A percentile compares a stretch with the other conserved stretches of the same genome.
These are phyloP conservation scores for Geopemphigus sp. DNA, from an alignment of 1,140 invertebrate species.

Conservation along the genomic window DNA sequence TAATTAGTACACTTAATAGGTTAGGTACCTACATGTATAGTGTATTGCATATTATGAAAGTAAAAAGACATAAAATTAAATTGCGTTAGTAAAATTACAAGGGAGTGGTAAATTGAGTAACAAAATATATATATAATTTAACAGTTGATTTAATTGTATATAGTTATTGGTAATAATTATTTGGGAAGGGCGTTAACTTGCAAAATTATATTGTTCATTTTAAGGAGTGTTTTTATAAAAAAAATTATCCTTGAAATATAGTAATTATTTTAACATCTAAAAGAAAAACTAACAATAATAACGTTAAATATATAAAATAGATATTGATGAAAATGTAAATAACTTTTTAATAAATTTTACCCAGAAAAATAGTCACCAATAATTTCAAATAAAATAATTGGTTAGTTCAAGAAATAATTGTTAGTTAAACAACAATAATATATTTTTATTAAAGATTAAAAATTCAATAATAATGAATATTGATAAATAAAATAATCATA, in stretches of 20 bases:
- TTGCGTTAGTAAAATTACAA: neutral
- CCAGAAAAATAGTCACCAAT: neutral
- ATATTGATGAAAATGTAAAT: neutral
- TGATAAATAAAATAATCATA: neutral
- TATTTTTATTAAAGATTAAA: neutral
- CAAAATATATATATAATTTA: too few relatives aligned
- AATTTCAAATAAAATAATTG: neutral
- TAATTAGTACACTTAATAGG: neutral
- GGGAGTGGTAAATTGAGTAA: constrained; percentile 1
- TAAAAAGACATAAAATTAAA: neutral
- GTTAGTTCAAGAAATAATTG: neutral
- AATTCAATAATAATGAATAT: neutral
- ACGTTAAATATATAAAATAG: neutral
- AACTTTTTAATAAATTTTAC: neutral
- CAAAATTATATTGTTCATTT: constrained; percentile 33
- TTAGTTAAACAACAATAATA: neutral
- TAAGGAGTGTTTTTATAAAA: neutral
- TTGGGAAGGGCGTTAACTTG: constrained; percentile 24
- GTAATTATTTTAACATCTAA: neutral
- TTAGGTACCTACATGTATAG: neutral
- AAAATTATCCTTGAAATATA: too few relatives aligned
- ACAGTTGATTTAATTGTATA: too few relatives aligned
- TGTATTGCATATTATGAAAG: neutral
- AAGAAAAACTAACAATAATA: neutral
- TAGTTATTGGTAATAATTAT: constrained; percentile 11